Conservation (phyloP, 2,797 vertebrate species). For the Adelosebastes latens region DNA sequence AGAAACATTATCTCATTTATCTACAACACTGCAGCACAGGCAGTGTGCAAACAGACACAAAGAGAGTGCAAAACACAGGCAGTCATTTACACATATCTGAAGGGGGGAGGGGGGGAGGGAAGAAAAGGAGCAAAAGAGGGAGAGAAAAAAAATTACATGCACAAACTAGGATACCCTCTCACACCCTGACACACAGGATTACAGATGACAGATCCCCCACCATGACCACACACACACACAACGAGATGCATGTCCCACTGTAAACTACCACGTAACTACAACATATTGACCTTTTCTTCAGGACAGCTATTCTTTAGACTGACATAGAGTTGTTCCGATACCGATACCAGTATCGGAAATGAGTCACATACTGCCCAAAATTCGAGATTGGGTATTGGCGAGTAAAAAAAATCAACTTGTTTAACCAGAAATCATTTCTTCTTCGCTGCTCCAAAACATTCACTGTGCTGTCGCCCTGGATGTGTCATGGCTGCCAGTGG, state of each 20-base stretch:
- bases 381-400: no score
- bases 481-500: no score
- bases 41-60: constrained; percentile 45
- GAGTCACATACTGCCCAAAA: no score
- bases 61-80: constrained; percentile 26
- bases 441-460: no score
- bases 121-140: background rate
- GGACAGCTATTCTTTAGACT: background rate
- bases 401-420: no score
- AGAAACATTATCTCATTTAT: constrained; percentile 76
- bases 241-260: constrained; percentile 9
- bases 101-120: background rate
- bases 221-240: constrained; percentile 33
- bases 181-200: constrained; percentile 23
- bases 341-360: no score
- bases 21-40: constrained; percentile 48
- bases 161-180: constrained; percentile 6
- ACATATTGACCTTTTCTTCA: constrained; percentile 32
- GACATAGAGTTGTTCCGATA: no score
- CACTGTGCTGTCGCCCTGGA: no score
- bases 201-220: constrained; percentile 19
- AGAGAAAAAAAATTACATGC: constrained; percentile 15
- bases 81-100: constrained; percentile 50
- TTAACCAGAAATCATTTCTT: no score
- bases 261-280: constrained; percentile 31